Evolutionary conservation across 2,797 vertebrate species (phyloP), one percentile per base, ranked within the genome.

Genomic region (Tolypeutes matacus): DNA sequence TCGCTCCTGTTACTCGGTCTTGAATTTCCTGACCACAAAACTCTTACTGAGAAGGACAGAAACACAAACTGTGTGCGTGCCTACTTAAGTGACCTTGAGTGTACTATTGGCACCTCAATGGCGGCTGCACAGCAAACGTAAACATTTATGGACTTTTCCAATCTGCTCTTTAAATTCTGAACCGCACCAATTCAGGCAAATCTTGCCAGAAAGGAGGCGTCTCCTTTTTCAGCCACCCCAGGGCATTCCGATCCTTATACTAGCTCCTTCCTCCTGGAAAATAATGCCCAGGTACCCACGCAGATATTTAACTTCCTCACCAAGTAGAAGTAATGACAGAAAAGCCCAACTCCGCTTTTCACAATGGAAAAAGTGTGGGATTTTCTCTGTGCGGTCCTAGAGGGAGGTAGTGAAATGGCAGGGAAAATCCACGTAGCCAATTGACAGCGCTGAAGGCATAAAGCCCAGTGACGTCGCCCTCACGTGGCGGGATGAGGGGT

Each of bases 361-460:
- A 27, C 64, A 2, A 49, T 7, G 36, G 65, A 76, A 46, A 67
- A 12, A 7, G 29, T 0, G 1, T 1, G 25, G 5, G 5, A 46
- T 31, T 72, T 75, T 58, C 13, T 39, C 5, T 0, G 13, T 1
- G 42, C 14, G 0, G 34, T 10, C 29, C n/a, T 15, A 3, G 4
- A 34, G 7, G 31, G 2, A 4, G 36, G 2, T 2, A 6, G 14
- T 9, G 3, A 7, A 14, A 21, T 13, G 42, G 0, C 11, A 11
- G 9, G 3, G 51, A 31, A 64, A 56, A 34, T 49, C 64, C 58
- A 5, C 3, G 0, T 1, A 31, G 1, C 13, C 0, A 7, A 4
- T 21, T 7, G 6, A 20, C 76, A 1, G 34, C 10, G 5, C 60
- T 78, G 77, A 91, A 2, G 31, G 15, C 93, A 94, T 34, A 96